Base-by-base conservation (phyloP, 2,888 invertebrate species). In the Mesorhabditis sp. region DNA sequence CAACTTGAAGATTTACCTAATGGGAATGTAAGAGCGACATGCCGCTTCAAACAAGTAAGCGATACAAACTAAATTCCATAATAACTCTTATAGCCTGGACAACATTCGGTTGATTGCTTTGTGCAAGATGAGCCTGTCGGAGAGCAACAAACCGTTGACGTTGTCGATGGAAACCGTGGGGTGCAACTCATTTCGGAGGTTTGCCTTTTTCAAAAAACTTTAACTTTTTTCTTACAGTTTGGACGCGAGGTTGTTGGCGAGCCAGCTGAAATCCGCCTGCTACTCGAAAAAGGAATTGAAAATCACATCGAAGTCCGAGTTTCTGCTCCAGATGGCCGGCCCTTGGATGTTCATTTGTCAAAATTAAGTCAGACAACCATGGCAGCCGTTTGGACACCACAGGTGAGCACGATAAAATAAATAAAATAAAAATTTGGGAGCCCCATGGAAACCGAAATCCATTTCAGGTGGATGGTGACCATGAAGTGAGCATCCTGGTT, bases 331-430 rank as follows among this genome's bases (percentile, higher is more conserved):
- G 82, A 82, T 45, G 75, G 84, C 42, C 72, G 76, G 43, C 66
- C 74, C 43, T 72, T 79, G 62, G 76, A 79, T 10, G 77, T 79
- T 10, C 44, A 62, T 3, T 58, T 83, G 66, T 74, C 75, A 50
- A 78, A 76, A 43, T 70, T 74, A 7, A 73, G 72, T 5, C 79
- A 77, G 66, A 72, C 76, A 4, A 67, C 77, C 5, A 80, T 75
- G 70, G 71, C 71, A 0, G 79, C 77, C 5, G 74, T 78, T 13
- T 84, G 84, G 84, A 75, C 73, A 43, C 84, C 84, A 15, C 75
- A 75, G 67, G 73, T 66, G 4, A 58, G n/a, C 28, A 28, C 28
- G 28, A 28, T 28, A 28, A 28, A 28, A 28, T 28, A 28, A 28
- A 28, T 28, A 28, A 28, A 28, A 28, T 28, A 28, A 28, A 28